Evolutionary conservation across 2,888 invertebrate genomes (phyloP).

Genomic region (Tolmerus cingulatus): DNA sequence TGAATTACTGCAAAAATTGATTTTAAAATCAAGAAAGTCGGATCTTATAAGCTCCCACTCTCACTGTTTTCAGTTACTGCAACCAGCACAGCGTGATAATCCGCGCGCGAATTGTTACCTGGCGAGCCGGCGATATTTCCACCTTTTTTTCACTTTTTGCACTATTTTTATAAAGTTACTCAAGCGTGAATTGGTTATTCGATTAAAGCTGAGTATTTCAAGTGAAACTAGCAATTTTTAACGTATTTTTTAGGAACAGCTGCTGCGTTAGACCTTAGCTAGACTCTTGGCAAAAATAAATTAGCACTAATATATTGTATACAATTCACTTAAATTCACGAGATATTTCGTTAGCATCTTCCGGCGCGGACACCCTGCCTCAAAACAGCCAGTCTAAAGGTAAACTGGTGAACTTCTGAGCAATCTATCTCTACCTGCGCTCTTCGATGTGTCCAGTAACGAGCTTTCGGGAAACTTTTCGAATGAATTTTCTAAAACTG

Average conservation of each 20-base stretch:
- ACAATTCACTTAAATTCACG: not conserved
- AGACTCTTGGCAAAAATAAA: not conserved
- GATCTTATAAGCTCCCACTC: not conserved
- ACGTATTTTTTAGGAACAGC: not conserved
- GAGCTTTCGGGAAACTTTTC: not conserved
- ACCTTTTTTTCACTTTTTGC: not conserved
- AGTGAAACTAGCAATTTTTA: not conserved
- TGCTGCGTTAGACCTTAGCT: not conserved
- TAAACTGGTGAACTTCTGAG: not conserved
- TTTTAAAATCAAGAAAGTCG: not conserved
- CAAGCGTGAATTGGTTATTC: not conserved
- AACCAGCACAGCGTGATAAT: not conserved
- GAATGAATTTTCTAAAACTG: not conserved
- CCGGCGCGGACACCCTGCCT: not conserved
- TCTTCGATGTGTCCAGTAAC: not conserved
- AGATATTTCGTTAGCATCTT: not conserved
- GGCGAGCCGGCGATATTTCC: not conserved
- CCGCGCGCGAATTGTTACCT: not conserved
- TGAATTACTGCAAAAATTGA: not conserved
- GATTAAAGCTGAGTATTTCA: not conserved
- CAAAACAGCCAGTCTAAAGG: not conserved
- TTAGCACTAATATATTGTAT: not conserved
- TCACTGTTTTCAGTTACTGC: not conserved
- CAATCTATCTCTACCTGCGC: not conserved
- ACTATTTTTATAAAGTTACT: not conserved